phyloP scores from a whole-genome alignment of 2,797 vertebrate species.

The Acridotheres tristis region DNA sequence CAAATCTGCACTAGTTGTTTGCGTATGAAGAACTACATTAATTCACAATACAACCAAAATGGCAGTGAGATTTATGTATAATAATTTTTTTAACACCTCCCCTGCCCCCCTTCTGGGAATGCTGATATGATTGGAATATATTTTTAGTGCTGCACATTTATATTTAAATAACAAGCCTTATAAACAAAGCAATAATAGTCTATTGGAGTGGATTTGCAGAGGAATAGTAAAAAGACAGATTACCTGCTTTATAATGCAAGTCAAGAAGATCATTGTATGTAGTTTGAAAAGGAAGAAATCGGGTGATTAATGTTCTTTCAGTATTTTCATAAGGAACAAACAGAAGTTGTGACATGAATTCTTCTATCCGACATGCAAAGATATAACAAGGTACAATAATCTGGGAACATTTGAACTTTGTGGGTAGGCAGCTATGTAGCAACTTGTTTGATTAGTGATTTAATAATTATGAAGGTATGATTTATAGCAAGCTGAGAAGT shows the following conservation, averaged over 20 bases:
- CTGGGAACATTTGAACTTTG: not conserved
- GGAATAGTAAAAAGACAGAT: slow-evolving; percentile 6
- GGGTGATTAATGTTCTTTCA: not conserved
- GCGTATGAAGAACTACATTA: not conserved
- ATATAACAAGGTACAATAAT: not conserved
- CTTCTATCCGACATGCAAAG: not conserved
- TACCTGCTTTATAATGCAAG: not conserved
- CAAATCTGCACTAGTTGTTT: not conserved
- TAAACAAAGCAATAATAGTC: not conserved
- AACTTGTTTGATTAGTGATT: not conserved
- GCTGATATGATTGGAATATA: not conserved
- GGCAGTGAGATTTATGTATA: not conserved
- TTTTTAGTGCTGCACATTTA: not conserved
- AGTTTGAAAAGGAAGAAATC: not conserved
- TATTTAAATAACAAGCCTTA: slow-evolving; percentile 15
- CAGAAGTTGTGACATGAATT: not conserved
- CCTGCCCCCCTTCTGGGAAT: not conserved
- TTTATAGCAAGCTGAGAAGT: not conserved
- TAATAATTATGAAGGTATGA: not conserved
- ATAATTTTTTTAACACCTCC: not conserved
- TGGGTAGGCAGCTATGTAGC: not conserved
- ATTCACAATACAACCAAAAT: not conserved
- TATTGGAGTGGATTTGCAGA: not conserved
- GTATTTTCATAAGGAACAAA: slow-evolving; percentile 11
- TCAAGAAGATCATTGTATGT: not conserved